Evolutionary conservation across 2,888 invertebrate genomes (phyloP), one percentile per base, ranked within the genome.

Genomic region (Pedicia rivosa): DNA sequence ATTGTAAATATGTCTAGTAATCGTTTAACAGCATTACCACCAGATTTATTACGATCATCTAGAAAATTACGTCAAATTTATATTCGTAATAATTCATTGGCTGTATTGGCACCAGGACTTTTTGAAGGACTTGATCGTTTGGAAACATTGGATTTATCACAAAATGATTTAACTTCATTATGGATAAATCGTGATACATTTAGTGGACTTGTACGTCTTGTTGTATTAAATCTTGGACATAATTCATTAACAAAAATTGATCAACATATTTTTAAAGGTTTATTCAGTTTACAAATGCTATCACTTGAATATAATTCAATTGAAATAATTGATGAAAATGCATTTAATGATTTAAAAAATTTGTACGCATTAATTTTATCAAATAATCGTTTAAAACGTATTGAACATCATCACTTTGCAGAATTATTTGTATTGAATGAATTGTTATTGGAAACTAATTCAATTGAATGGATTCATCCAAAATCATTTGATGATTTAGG

Each of bases 161-260:
- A 65, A 39, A 83, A 82, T 56, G 74, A 78, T 50, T 60, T 84
- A 47, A 74, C 76, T 9, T 78, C 76, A 51, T 74, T 72, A 46
- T 79, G 78, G 75, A 73, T 82, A 34, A 78, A 78, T 47, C 67
- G 76, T 49, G 78, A 80, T 48, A 78, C 80, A 15, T 82, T 84
- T 60, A 70, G 76, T 16, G 76, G 76, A 42, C 63, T 83, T 34
- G 72, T 75, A 6, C 70, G 79, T 26, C 65, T 86, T 22, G 74
- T 80, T 38, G 72, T 79, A 39, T 64, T 86, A 40, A 80, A 82
- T 57, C 60, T 84, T 45, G 75, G 79, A 2, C 66, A 73, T 57
- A 84, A 84, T 57, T 64, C 70, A 47, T 65, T 84, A 38, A 72
- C 71, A 9, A 71, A 74, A 51, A 72, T 84, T 47, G 78, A 80